Evolutionary conservation across 2,888 invertebrate species (phyloP), one percentile per base, ranked within the genome.

Genomic region (Ischnus inquisitorius): DNA sequence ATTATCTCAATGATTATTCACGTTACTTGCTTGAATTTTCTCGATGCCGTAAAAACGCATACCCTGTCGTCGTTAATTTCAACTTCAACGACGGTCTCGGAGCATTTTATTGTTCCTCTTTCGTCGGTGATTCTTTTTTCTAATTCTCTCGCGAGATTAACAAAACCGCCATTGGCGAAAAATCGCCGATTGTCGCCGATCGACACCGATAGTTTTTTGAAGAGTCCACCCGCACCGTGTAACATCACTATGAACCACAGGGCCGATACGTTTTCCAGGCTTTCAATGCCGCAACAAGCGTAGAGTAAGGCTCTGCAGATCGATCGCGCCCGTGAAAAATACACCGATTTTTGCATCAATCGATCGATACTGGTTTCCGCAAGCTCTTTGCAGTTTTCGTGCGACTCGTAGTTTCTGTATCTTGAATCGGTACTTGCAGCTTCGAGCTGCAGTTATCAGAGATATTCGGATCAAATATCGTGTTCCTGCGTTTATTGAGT

Each of bases 171-270:
- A 85, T 90, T 48, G 28, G 91, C 46, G 57, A 89, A 92, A 68
- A 87, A 90, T 65, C 89, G 85, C 62, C 87, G 79, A 6, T 83
- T 72, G 62, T 88, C 88, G 6, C 89, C 89, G 5, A 90, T 48
- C 6, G 84, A 76, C 10, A 87, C 57, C 64, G 84, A 89, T 3
- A 92, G 82, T 79, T 90, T 88, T 39, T 85, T 82, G 2, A 89
- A 76, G 34, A 91, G 80, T 8, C 92, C 92, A 3, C 88, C 89
- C 4, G 90, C 88, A 16, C 90, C 88, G 57, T 87, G 85, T 22
- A 90, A 60, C 86, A 90, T 86, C 5, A 84, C 72, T 3, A 92
- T 39, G 12, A 90, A 88, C 91, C 91, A 91, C 5, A 91, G 79
- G 4, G 89, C 87, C 1, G 92, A 92, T 28, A 90, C 74, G 16